Conservation (phyloP, 2,797 vertebrate species). For the Crocodylus rhombifer region DNA sequence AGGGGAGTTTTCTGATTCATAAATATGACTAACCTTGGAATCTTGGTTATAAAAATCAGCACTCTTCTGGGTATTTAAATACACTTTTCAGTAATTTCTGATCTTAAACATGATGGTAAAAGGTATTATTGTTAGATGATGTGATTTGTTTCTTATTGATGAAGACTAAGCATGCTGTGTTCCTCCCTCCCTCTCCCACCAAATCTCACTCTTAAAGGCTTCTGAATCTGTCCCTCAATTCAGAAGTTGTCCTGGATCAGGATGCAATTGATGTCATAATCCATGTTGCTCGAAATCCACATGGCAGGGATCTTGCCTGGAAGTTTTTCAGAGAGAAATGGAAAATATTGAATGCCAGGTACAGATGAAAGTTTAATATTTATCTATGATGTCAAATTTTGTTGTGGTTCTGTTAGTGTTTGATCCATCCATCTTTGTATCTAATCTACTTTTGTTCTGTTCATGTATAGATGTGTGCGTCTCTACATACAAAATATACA, state of each 20-base stretch:
- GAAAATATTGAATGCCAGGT: slow-evolving; percentile 95
- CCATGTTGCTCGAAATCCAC: slow-evolving; percentile 94
- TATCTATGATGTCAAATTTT: background rate
- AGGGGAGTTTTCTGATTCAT: background rate
- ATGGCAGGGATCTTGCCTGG: slow-evolving; percentile 95
- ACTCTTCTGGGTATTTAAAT: background rate
- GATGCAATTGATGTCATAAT: slow-evolving; percentile 98
- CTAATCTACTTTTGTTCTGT: background rate
- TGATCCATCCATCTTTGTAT: background rate
- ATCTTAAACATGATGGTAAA: background rate
- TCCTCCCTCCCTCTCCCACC: background rate
- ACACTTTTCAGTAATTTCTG: background rate
- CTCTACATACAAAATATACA: slow-evolving; percentile 11
- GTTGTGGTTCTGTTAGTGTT: background rate
- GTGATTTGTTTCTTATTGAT: background rate
- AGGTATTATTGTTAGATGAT: background rate
- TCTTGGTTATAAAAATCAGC: background rate
- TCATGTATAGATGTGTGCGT: background rate
- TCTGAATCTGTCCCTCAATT: slow-evolving; percentile 94
- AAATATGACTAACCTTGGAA: background rate
- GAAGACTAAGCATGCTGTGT: background rate
- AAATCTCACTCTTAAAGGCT: slow-evolving; percentile 81
- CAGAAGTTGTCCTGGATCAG: slow-evolving; percentile 96
- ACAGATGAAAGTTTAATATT: slow-evolving; percentile 45
- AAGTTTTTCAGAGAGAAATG: slow-evolving; percentile 97